These are phyloP conservation scores for Spermophilus dauricus DNA, from an alignment of 2,113 vertebrate species.

Conservation along the genomic window DNA sequence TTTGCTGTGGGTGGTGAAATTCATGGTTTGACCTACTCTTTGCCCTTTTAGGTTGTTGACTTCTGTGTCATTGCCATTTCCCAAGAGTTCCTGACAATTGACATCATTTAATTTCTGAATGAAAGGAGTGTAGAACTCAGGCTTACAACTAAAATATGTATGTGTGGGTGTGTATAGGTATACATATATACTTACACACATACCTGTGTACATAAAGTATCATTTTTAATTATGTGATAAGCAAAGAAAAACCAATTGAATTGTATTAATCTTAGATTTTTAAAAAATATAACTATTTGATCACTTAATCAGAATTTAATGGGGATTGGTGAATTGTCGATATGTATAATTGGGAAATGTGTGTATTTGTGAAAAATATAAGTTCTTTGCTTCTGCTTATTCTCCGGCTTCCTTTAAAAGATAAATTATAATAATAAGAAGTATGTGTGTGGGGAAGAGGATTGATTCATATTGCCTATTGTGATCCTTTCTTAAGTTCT, in stretches of 20 bases:
- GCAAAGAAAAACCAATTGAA: neutral
- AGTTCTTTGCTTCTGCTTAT: neutral
- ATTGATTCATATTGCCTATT: neutral
- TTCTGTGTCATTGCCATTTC: slow-evolving; percentile 15
- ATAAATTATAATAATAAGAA: neutral
- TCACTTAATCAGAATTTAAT: slow-evolving; percentile 12
- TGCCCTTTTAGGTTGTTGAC: neutral
- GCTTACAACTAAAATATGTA: neutral
- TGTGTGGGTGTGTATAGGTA: too few relatives aligned
- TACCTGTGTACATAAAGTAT: neutral
- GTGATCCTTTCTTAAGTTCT: slow-evolving; percentile 35
- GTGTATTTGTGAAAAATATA: neutral
- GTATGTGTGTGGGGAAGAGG: too few relatives aligned
- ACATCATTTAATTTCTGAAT: neutral
- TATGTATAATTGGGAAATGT: neutral
- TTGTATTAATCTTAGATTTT: slow-evolving; percentile 36
- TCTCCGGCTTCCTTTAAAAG: slow-evolving; percentile 13
- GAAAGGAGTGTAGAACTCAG: neutral
- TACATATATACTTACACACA: neutral
- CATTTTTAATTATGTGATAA: slow-evolving; percentile 38
- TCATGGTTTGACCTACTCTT: neutral
- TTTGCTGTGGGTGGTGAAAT: neutral
- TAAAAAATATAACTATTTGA: slow-evolving; percentile 51
- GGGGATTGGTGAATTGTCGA: neutral
- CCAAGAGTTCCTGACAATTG: neutral